Percentiles rank a stretch among this genome's conserved stretches.
Conservation (phyloP, 2,113 vertebrate species). For the Coregonus clupeaformis region DNA sequence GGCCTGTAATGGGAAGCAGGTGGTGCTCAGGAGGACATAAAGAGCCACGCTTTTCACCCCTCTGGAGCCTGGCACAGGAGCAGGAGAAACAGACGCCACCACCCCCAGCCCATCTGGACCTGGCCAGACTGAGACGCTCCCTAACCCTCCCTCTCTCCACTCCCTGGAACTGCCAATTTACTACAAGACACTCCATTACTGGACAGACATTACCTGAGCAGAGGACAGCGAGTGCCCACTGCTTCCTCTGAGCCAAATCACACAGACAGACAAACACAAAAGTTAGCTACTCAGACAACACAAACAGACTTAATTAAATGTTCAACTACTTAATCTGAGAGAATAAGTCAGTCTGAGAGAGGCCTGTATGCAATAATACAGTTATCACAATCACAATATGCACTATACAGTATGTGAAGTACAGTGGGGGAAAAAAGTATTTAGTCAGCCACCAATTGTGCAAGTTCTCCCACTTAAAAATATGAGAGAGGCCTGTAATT, state of each 20-base stretch:
- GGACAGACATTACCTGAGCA: constrained; percentile 46
- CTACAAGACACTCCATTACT: constrained; percentile 50
- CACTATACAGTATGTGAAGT: neutral
- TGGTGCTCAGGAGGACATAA: constrained; percentile 67
- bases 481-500: no score
- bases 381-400: neutral
- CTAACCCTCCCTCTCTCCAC: constrained; percentile 15
- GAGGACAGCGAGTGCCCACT: no score
- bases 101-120: constrained; percentile 21
- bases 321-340: constrained; percentile 8
- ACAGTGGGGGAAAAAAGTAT: no score
- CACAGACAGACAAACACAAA: constrained; percentile 24
- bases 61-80: constrained; percentile 58
- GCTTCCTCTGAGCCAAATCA: constrained; percentile 29
- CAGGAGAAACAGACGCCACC: constrained; percentile 46
- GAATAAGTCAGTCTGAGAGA: neutral
- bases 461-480: no score
- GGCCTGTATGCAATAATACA: neutral
- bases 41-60: constrained; percentile 57
- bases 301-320: constrained; percentile 18
- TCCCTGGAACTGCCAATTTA: constrained; percentile 47
- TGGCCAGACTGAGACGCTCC: constrained; percentile 22
- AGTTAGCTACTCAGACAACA: neutral
- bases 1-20: constrained; percentile 64
- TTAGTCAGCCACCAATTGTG: no score